Conservation (phyloP, 2,888 invertebrate species). For the Idaea biselata region DNA sequence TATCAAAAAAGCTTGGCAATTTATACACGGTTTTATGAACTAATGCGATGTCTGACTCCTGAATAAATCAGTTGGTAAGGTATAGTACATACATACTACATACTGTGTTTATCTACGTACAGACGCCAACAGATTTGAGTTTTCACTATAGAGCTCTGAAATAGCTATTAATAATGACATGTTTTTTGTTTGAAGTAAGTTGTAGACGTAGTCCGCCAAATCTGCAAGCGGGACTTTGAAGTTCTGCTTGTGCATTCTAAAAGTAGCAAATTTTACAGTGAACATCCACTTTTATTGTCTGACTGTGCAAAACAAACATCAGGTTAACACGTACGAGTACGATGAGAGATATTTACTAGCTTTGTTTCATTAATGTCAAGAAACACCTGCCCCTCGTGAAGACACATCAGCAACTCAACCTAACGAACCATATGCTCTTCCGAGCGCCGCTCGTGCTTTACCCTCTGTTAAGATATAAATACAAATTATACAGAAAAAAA, state of each 20-base stretch:
- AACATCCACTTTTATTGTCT: no score
- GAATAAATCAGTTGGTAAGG: neutral
- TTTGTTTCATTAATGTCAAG: conserved; percentile 28
- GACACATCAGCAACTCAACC: conserved; percentile 49
- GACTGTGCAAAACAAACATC: neutral
- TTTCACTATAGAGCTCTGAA: no score
- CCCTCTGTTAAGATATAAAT: conserved; percentile 53
- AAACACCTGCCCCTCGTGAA: conserved; percentile 53
- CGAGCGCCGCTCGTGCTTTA: conserved; percentile 53
- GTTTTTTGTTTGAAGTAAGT: no score
- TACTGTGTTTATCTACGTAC: neutral
- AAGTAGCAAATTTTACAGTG: no score
- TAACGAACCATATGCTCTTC: conserved; percentile 69
- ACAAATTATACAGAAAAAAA: conserved; percentile 54
- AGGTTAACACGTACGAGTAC: neutral
- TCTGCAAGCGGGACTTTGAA: no score
- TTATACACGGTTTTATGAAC: neutral
- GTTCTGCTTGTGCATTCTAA: no score
- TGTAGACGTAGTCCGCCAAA: no score
- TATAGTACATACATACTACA: neutral
- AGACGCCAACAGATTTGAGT: no score
- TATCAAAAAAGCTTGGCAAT: neutral
- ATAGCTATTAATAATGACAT: no score
- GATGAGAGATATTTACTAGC: conserved; percentile 4
- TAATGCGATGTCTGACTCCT: neutral